Evolutionary conservation across 2,113 vertebrate genomes (phyloP), one percentile per base, ranked within the genome.

Genomic region (Ornithorhynchus anatinus): DNA sequence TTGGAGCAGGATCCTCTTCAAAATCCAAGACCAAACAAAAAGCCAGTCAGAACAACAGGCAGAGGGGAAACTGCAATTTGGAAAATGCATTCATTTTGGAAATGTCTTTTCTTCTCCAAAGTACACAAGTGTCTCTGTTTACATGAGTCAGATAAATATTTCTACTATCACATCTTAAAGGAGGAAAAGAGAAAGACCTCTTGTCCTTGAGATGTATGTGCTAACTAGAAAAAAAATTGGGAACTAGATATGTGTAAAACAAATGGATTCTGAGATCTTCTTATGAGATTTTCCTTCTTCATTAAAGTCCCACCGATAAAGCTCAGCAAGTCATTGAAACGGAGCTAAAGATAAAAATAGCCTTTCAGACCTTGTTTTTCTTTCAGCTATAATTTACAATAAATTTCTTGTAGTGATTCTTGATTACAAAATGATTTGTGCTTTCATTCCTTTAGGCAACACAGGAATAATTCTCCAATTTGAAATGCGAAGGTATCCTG

Each of bases 231-330:
- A 19, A 12, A 31, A 45, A 40, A 63, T 25, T 23, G 69, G 54
- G 16, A 73, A 62, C 36, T 37, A 69, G 42, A 63, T 0, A 58
- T 19, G 32, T 2, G 5, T 4, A 4, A 64, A 59, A 52, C n/a
- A 69, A 66, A 60, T 1, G 11, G 25, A 61, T 25, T 38, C 38
- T 1, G 1, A 0, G 7, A 23, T 9, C 39, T 12, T 29, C 29
- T 19, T n/a, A n/a, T n/a, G n/a, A n/a, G n/a, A n/a, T 52, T 51
- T 36, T 43, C 4, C 12, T 53, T 13, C 36, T 44, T 69, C 53
- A 35, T 38, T 42, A 44, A 65, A 54, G 37, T 5, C 42, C 36
- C 39, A 51, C 16, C 68, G 54, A 70, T 82, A 73, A 42, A 37
- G 17, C 17, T 13, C 47, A 75, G 37, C 29, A 66, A 40, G 38